These are phyloP conservation scores for Atrina japonica DNA, from an alignment of 2,888 invertebrate species.

Conservation along the genomic window DNA sequence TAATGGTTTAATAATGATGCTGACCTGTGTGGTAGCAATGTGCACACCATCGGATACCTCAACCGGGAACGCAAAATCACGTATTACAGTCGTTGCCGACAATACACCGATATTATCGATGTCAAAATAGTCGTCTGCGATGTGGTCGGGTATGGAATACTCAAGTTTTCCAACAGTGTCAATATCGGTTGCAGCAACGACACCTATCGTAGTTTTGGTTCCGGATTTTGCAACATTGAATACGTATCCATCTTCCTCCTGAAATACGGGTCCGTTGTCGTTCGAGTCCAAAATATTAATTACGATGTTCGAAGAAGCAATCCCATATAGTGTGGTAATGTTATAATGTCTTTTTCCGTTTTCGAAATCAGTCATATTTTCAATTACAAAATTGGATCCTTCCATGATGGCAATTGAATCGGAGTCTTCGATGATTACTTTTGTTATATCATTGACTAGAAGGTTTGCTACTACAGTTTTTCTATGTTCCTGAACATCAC, in stretches of 20 bases:
- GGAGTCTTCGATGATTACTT: no score
- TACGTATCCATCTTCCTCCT: not conserved
- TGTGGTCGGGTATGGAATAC: not conserved
- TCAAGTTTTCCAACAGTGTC: slow-evolving; percentile 1
- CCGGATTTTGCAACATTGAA: slow-evolving; percentile 3
- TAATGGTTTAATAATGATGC: not conserved
- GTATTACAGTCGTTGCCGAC: not conserved
- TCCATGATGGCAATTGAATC: no score
- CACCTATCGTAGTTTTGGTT: not conserved
- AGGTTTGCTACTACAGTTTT: no score
- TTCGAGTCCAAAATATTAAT: slow-evolving; percentile 21
- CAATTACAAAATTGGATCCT: no score
- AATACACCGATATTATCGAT: not conserved
- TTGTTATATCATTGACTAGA: no score
- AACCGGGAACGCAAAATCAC: not conserved
- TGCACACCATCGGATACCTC: slow-evolving; percentile 7
- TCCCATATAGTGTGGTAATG: no score
- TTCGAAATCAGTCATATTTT: no score
- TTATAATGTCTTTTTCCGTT: no score
- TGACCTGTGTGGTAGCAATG: not conserved
- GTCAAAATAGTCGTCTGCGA: not conserved
- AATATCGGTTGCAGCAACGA: slow-evolving; percentile 11
- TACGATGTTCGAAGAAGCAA: not conserved
- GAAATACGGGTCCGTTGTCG: slow-evolving; percentile 6
- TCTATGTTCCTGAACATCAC: no score